Evolutionary conservation across 2,113 vertebrate genomes (phyloP).

Genomic region (Sinocyclocheilus anshuiensis): DNA sequence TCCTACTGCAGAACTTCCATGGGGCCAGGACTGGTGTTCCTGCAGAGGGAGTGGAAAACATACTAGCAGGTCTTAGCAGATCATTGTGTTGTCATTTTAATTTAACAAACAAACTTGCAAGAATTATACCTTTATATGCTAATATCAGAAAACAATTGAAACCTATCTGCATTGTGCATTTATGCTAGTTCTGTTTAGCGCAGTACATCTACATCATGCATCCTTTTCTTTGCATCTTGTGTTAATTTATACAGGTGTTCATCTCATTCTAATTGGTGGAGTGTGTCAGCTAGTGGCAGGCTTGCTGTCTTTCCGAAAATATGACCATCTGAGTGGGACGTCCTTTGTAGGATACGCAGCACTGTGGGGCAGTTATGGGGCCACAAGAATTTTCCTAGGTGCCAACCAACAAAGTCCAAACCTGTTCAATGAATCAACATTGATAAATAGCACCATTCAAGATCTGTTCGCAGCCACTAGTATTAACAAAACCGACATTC

Average conservation of each 20-base stretch:
- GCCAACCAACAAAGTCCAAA: constrained; percentile 43
- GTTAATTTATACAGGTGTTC: constrained; percentile 75
- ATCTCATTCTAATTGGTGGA: constrained; percentile 85
- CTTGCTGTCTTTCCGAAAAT: constrained; percentile 85
- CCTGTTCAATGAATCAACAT: neutral
- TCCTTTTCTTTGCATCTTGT: neutral
- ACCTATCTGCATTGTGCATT: neutral
- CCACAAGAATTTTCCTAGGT: constrained; percentile 78
- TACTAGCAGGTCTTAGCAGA: constrained; percentile 78
- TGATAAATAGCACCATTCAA: constrained; percentile 26
- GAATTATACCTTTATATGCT: neutral
- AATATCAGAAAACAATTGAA: neutral
- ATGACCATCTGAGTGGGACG: constrained; percentile 82
- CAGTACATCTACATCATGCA: neutral
- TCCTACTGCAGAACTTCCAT: constrained; percentile 84
- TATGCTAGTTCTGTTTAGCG: neutral
- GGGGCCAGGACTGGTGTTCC: constrained; percentile 66
- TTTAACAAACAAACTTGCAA: neutral
- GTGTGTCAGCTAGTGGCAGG: constrained; percentile 85
- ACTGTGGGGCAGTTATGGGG: constrained; percentile 86
- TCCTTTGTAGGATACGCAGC: constrained; percentile 86
- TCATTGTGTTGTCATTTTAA: neutral
- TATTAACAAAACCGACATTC: constrained; percentile 13
- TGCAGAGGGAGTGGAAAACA: constrained; percentile 77
- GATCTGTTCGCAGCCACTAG: constrained; percentile 17